Conservation (phyloP, 1,140 invertebrate species). For the Micrasema minimum region DNA sequence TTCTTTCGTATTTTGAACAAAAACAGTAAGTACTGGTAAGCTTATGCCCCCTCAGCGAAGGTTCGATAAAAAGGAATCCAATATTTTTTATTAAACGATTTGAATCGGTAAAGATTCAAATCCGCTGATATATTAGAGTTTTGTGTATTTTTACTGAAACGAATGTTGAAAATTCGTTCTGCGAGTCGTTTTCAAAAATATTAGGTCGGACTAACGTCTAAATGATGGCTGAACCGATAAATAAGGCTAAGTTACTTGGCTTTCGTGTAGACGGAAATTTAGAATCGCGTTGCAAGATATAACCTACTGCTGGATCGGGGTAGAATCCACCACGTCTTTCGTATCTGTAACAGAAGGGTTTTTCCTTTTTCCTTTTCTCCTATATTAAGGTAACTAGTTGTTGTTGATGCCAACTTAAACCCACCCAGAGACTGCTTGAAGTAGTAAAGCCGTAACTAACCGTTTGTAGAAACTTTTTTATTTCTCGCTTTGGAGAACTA, state of each 20-base stretch:
- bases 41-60: too few species aligned
- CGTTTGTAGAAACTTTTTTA: too few species aligned
- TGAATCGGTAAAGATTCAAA: background rate
- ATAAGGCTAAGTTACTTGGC: constrained; percentile 2
- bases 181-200: too few species aligned
- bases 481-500: too few species aligned
- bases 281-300: constrained; percentile 20
- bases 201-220: background rate
- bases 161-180: background rate
- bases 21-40: too few species aligned
- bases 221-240: constrained; percentile 16
- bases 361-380: background rate
- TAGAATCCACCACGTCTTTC: constrained; percentile 15
- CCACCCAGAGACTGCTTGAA: too few species aligned
- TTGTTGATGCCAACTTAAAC: background rate
- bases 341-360: constrained; percentile 15
- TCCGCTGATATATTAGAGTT: background rate
- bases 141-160: background rate
- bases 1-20: too few species aligned
- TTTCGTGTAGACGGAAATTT: constrained; percentile 15
- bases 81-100: background rate
- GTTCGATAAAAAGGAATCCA: background rate
- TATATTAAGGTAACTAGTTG: constrained; percentile 13
- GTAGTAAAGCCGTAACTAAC: too few species aligned
- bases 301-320: background rate